Evolutionary conservation across 2,113 vertebrate genomes (phyloP).

Genomic region (Tor tambroides): DNA sequence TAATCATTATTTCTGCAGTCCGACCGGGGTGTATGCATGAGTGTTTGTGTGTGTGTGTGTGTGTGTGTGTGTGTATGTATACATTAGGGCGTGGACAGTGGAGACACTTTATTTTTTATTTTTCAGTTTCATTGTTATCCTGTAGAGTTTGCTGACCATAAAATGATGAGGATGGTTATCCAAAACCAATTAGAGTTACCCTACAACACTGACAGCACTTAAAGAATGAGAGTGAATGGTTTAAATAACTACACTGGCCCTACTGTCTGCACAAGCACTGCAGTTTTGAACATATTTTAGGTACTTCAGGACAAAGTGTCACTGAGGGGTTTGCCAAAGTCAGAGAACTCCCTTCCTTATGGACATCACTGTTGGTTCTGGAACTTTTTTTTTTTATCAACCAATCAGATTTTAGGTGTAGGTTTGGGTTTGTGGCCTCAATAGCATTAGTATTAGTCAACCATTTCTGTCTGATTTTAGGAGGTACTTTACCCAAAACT

Average conservation of each 20-base stretch:
- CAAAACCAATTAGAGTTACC: constrained; percentile 74
- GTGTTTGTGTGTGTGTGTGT: not conserved
- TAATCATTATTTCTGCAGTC: constrained; percentile 72
- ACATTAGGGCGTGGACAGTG: too few relatives aligned
- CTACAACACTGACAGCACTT: constrained; percentile 73
- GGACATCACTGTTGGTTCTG: not conserved
- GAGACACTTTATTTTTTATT: constrained; percentile 62
- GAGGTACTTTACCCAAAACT: not conserved
- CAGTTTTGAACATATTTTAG: not conserved
- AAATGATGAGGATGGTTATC: constrained; percentile 73
- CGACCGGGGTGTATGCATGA: not conserved
- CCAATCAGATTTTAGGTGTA: not conserved
- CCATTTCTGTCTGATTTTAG: too few relatives aligned
- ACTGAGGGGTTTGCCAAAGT: not conserved
- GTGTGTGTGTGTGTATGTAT: not conserved
- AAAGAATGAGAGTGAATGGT: constrained; percentile 44
- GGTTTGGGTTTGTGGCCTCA: not conserved
- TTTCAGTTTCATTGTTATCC: constrained; percentile 40
- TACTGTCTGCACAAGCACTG: not conserved
- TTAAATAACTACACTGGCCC: constrained; percentile 52
- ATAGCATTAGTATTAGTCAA: not conserved
- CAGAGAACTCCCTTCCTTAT: not conserved
- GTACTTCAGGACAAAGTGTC: not conserved
- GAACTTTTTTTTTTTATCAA: not conserved
- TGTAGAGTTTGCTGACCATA: constrained; percentile 71